phyloP scores from a whole-genome alignment of 2,113 vertebrate species.

The Drymodes brunneopygia region DNA sequence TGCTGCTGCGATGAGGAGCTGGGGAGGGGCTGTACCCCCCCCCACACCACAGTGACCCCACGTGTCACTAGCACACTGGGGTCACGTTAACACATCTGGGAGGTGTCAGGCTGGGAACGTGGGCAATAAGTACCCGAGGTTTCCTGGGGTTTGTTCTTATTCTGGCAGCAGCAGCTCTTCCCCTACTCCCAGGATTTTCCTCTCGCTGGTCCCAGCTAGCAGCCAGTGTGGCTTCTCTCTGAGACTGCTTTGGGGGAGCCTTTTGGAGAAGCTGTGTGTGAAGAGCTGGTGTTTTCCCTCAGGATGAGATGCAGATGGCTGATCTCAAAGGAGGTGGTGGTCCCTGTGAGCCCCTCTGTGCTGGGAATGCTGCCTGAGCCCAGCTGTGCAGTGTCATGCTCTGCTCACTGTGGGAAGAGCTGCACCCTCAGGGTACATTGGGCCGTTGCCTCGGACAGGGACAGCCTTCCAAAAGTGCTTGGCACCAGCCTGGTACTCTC shows the following conservation, averaged over 20 bases:
- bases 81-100: not conserved
- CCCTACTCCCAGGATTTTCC: not conserved
- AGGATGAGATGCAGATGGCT: not conserved
- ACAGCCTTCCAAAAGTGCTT: not conserved
- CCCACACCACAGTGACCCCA: not conserved
- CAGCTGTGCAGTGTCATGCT: not conserved
- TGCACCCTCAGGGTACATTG: not conserved
- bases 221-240: not conserved
- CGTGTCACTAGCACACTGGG: not conserved
- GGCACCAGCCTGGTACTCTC: not conserved
- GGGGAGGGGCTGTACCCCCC: not conserved
- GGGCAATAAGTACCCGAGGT: fast-evolving
- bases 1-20: not conserved
- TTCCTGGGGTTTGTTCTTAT: not conserved
- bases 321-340: not conserved
- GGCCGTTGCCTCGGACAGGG: not conserved
- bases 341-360: not conserved
- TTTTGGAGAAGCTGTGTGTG: not conserved
- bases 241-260: not conserved
- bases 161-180: not conserved
- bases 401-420: not conserved
- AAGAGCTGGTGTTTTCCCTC: not conserved
- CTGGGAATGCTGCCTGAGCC: not conserved
- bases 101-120: not conserved
- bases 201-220: not conserved